Base-by-base conservation (phyloP, 2,797 vertebrate genomes). In the Gadopsis bispinosus region DNA sequence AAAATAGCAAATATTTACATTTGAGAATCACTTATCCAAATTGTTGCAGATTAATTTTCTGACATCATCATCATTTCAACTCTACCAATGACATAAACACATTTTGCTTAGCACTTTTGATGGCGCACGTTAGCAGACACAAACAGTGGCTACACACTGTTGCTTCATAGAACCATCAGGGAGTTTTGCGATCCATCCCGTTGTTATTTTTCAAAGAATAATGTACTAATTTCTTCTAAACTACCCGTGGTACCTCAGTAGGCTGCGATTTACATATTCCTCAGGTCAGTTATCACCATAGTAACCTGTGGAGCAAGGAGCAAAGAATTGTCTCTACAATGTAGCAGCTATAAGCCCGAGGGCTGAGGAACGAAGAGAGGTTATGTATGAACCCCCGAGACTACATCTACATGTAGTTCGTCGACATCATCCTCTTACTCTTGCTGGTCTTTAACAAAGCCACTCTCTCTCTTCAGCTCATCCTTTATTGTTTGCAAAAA, bases 251-350 rank as follows among this genome's bases (percentile, higher is more conserved):
- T 26, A 26, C 79, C 54, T 70, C 3, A 19, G 22, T 64, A 39
- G 37, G 70, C 35, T 73, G 53, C 61, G 60, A 88, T 93, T 91
- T 87, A 83, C 85, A 87, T 89, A 83, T 60, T 76, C 58, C 71
- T 84, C 70, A 63, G 81, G 86, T 86, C 77, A 85, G 76, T 64
- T 31, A 88, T 94, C 79, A 77, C 90, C 90, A 92, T 92, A 69
- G 89, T 89, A 93, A 93, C 90, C 70, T 83, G 85, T 85, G 47
- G 81, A 83, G 70, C 77, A 69, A 51, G 65, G 75, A 81, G 63
- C 62, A 66, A 41, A 26, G 59, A 41, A 56, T 69, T 59, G 29
- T 83, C 39, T 82, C 54, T 58, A 20, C 62, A 39, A 67, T 29
- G 29, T 54, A 81, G 87, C 85, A 79, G 70, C 73, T 90, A 69